These are phyloP conservation scores for Artemisiospiza belli DNA, from an alignment of 2,113 vertebrate species.

Conservation along the genomic window DNA sequence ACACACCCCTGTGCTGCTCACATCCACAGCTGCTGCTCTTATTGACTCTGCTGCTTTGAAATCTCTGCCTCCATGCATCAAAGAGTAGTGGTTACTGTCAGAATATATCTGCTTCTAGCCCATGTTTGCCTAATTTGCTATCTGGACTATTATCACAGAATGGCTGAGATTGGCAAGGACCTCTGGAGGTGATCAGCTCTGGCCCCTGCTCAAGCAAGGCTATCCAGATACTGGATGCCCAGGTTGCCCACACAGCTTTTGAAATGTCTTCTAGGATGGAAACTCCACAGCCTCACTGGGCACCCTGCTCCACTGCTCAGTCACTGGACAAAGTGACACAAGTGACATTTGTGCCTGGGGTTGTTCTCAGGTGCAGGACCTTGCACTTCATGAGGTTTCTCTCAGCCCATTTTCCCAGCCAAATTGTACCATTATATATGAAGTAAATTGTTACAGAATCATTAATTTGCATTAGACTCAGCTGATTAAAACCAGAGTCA, in stretches of 20 bases:
- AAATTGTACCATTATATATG: accelerated
- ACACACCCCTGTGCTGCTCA: neutral
- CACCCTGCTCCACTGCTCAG: neutral
- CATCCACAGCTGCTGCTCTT: neutral
- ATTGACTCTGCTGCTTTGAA: neutral
- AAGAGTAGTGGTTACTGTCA: neutral
- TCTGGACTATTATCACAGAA: neutral
- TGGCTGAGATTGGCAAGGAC: neutral
- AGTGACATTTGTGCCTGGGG: neutral
- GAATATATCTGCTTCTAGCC: neutral
- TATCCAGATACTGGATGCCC: neutral
- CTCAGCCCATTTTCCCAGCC: neutral
- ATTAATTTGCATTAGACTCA: neutral
- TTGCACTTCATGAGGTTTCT: neutral
- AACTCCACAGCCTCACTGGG: neutral
- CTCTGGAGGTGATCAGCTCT: neutral
- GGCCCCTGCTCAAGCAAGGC: neutral
- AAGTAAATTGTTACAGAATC: neutral
- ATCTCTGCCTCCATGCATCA: neutral
- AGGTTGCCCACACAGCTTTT: neutral
- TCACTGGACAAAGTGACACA: accelerated
- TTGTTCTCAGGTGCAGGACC: neutral
- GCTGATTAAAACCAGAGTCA: slow-evolving; percentile 6
- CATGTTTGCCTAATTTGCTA: neutral
- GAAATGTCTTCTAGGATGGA: neutral